phyloP scores from a whole-genome alignment of 2,888 invertebrate species.

The Escarpia spicata region DNA sequence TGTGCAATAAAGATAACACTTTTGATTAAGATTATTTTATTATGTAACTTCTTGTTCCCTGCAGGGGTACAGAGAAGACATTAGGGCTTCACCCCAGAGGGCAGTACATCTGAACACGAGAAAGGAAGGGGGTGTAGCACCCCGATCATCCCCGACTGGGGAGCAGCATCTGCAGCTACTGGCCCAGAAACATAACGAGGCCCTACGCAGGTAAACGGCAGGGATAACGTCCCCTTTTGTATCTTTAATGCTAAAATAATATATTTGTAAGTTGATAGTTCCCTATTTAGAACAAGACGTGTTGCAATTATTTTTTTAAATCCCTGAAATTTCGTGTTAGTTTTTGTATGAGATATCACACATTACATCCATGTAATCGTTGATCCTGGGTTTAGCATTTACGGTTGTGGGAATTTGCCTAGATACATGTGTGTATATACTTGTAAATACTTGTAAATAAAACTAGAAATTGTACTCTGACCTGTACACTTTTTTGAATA shows the following conservation, averaged over 20 bases:
- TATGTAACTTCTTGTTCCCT: not conserved
- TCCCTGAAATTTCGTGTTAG: not conserved
- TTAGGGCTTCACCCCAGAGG: slow-evolving; percentile 13
- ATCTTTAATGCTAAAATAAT: not conserved
- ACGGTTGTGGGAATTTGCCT: not conserved
- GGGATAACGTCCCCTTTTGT: not conserved
- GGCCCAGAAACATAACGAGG: slow-evolving; percentile 45
- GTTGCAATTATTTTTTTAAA: not conserved
- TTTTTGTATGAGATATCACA: no score
- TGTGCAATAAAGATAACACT: no score
- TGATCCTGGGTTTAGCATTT: not conserved
- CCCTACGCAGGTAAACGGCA: slow-evolving; percentile 27
- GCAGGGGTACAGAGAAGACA: not conserved
- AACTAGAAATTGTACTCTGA: not conserved
- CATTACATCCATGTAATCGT: not conserved
- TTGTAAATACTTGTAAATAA: not conserved
- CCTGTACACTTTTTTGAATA: not conserved
- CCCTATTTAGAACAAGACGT: not conserved
- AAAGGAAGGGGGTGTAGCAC: slow-evolving; percentile 23
- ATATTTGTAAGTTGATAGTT: not conserved
- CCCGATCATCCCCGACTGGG: slow-evolving; percentile 35
- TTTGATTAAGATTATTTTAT: no score
- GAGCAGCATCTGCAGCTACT: slow-evolving; percentile 30
- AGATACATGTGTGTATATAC: not conserved
- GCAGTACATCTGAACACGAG: slow-evolving; percentile 38